Conservation (phyloP, 2,113 vertebrate species). For the Scatophagus argus region DNA sequence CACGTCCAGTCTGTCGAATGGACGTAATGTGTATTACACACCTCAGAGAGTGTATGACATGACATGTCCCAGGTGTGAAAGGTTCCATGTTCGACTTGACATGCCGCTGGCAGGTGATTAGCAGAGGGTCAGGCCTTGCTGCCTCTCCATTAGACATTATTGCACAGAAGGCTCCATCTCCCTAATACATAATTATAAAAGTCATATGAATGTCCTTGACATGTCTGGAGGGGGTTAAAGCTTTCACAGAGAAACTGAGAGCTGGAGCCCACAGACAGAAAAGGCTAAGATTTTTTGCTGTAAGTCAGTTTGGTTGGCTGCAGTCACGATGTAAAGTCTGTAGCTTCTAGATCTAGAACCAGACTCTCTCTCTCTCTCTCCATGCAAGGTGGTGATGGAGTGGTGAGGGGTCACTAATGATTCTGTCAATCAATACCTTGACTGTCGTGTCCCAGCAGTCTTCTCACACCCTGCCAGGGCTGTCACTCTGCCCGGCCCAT, state of each 20-base stretch:
- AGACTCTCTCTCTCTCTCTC: background rate
- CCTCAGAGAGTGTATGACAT: constrained; percentile 52
- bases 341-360: constrained; percentile 13
- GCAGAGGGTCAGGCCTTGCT: constrained; percentile 51
- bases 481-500: constrained; percentile 46
- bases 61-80: constrained; percentile 68
- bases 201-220: constrained; percentile 68
- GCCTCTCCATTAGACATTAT: constrained; percentile 61
- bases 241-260: constrained; percentile 11
- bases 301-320: background rate
- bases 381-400: constrained; percentile 42
- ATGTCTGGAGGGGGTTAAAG: constrained; percentile 47
- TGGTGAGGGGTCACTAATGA: constrained; percentile 66
- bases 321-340: background rate
- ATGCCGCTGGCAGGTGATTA: constrained; percentile 73
- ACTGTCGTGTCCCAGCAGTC: constrained; percentile 50
- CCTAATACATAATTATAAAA: constrained; percentile 63
- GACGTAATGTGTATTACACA: constrained; percentile 52
- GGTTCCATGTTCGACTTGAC: constrained; percentile 60
- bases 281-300: background rate
- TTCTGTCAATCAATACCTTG: constrained; percentile 70
- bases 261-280: background rate
- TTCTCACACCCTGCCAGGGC: constrained; percentile 39
- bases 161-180: constrained; percentile 45
- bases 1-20: constrained; percentile 22